phyloP scores from a whole-genome alignment of 2,888 invertebrate species.

The Stenodema calcarata region DNA sequence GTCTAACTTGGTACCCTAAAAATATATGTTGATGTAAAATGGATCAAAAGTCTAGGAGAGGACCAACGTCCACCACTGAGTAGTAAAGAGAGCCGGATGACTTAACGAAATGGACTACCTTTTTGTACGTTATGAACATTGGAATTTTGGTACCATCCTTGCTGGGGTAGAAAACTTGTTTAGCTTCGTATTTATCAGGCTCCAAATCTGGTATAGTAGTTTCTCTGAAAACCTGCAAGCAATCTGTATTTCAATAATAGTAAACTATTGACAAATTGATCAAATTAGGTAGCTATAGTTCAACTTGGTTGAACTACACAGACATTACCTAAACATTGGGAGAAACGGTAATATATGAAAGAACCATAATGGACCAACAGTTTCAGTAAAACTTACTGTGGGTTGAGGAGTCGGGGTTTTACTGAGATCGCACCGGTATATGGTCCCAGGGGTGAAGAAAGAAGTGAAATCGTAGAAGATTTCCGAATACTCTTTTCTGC shows the following conservation, averaged over 20 bases:
- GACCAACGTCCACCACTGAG: too few relatives aligned
- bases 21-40: neutral
- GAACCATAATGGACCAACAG: too few relatives aligned
- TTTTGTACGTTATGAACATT: slow-evolving; percentile 90
- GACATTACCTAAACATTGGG: too few relatives aligned
- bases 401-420: slow-evolving; percentile 60
- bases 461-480: slow-evolving; percentile 95
- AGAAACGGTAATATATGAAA: too few relatives aligned
- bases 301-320: neutral
- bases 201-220: slow-evolving; percentile 86
- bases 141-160: slow-evolving; percentile 94
- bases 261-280: neutral
- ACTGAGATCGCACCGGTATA: slow-evolving; percentile 85
- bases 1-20: slow-evolving; percentile 70
- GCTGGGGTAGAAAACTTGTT: slow-evolving; percentile 90
- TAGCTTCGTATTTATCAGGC: slow-evolving; percentile 77
- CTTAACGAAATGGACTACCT: too few relatives aligned
- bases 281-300: too few relatives aligned
- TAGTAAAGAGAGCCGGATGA: too few relatives aligned
- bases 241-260: neutral
- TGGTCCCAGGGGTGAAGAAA: slow-evolving; percentile 87
- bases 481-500: slow-evolving; percentile 83
- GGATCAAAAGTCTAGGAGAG: too few relatives aligned
- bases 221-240: slow-evolving; percentile 76
- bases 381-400: slow-evolving; percentile 28